A percentile compares a stretch with the other conserved stretches of the same genome.
These are phyloP conservation scores for Eupelmus urozonus DNA, from an alignment of 2,888 invertebrate genomes.

Conservation along the genomic window DNA sequence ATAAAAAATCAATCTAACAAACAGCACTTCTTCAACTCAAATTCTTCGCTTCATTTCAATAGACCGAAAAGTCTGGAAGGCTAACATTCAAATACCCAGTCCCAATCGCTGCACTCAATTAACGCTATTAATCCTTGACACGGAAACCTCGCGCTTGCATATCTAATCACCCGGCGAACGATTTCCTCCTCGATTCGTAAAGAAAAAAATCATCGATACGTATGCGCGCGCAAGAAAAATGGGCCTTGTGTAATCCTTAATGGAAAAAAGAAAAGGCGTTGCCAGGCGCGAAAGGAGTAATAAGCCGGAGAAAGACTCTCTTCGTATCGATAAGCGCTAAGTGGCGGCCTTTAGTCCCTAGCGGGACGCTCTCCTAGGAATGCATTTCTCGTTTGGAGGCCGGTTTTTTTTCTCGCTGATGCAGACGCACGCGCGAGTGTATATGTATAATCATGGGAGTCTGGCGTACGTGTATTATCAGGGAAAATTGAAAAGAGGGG, in stretches of 20 bases:
- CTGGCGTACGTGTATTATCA: conserved; percentile 15
- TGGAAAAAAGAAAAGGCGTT: conserved; percentile 25
- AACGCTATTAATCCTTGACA: conserved; percentile 19
- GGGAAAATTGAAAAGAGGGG: conserved; percentile 36
- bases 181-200: conserved; percentile 27
- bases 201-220: conserved; percentile 1
- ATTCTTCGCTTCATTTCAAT: no score
- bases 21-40: no score
- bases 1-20: no score
- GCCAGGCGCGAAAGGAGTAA: conserved; percentile 31
- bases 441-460: conserved; percentile 32
- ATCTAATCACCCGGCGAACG: conserved; percentile 40
- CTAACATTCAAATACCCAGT: not conserved
- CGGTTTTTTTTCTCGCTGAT: conserved; percentile 31
- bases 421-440: no score
- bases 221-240: not conserved
- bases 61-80: no score
- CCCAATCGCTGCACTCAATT: conserved; percentile 32
- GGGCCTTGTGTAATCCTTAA: conserved; percentile 35
- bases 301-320: not conserved
- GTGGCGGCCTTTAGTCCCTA: conserved; percentile 23
- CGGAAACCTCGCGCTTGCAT: not conserved
- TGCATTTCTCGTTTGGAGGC: conserved; percentile 17
- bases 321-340: conserved; percentile 44
- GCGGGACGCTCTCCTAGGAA: conserved; percentile 37